Percentiles rank a stretch among this genome's conserved stretches.
Conservation (phyloP, 2,888 invertebrate species). For the Hypsopygia costalis region DNA sequence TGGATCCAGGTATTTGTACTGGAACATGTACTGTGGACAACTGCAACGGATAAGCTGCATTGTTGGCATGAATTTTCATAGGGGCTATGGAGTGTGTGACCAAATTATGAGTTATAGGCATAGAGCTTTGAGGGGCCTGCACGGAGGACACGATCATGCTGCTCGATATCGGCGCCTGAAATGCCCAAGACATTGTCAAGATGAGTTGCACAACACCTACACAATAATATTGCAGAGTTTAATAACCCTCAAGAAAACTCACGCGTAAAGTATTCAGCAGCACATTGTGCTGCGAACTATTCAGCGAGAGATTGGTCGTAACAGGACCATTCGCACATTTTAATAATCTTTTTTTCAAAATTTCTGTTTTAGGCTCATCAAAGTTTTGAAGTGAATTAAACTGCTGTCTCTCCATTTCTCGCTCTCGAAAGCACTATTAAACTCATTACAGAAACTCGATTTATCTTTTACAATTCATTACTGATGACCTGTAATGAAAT, state of each 20-base stretch:
- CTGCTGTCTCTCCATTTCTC: constrained; percentile 75
- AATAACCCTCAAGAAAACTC: constrained; percentile 42
- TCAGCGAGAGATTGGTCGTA: constrained; percentile 50
- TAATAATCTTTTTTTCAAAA: constrained; percentile 75
- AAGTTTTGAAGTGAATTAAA: constrained; percentile 78
- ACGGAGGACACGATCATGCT: constrained; percentile 75
- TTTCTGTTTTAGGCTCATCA: constrained; percentile 73
- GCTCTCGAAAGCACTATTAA: constrained; percentile 47
- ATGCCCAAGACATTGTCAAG: constrained; percentile 20
- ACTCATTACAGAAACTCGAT: constrained; percentile 59
- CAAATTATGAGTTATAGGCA: constrained; percentile 66
- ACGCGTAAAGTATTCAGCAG: constrained; percentile 70
- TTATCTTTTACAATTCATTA: constrained; percentile 63
- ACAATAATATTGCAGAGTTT: constrained; percentile 4
- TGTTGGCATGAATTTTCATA: constrained; percentile 65
- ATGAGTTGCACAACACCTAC: constrained; percentile 3
- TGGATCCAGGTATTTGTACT: constrained; percentile 69
- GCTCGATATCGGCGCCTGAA: constrained; percentile 74
- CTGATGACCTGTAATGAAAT: constrained; percentile 69
- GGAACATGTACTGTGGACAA: constrained; percentile 73
- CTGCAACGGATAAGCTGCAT: constrained; percentile 62
- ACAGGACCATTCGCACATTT: constrained; percentile 56
- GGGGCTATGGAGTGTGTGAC: constrained; percentile 70
- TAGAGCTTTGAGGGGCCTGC: constrained; percentile 67
- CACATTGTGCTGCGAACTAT: constrained; percentile 65